A percentile compares a stretch with the other conserved stretches of the same genome.
Conservation (phyloP, 1,140 invertebrate species). For the Pseudobourletiella spinata region DNA sequence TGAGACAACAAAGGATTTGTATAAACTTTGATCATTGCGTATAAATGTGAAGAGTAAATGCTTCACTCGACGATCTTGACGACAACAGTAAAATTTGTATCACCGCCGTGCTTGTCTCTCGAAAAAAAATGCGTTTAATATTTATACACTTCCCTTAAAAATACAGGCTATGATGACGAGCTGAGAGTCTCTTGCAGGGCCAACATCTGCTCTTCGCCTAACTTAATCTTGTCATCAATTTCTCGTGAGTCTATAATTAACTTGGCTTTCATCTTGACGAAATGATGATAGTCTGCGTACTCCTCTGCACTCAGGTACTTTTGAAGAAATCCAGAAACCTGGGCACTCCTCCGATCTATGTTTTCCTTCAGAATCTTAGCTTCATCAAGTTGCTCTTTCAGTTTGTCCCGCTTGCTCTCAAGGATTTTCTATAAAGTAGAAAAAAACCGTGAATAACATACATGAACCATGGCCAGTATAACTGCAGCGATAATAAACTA, state of each 20-base stretch:
- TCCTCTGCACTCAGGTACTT: constrained; percentile 66
- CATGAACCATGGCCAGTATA: too few species aligned
- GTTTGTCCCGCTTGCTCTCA: constrained; percentile 65
- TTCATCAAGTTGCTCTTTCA: constrained; percentile 70
- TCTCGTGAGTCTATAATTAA: constrained; percentile 74
- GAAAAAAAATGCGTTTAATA: not conserved
- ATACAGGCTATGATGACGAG: not conserved
- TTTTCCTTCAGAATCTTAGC: constrained; percentile 72
- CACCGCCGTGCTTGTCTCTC: not conserved
- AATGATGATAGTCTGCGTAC: constrained; percentile 75
- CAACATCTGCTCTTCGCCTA: constrained; percentile 72
- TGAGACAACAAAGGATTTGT: not conserved
- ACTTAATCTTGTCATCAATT: constrained; percentile 75
- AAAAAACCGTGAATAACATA: constrained; percentile 4
- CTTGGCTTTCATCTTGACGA: constrained; percentile 86
- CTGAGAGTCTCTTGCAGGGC: constrained; percentile 59
- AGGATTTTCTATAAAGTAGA: constrained; percentile 57
- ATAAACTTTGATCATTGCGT: constrained; percentile 1
- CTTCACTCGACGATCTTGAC: too few species aligned
- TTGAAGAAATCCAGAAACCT: constrained; percentile 61
- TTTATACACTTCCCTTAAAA: not conserved
- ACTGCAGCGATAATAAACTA: not conserved
- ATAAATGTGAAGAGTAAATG: not conserved
- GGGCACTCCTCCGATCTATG: constrained; percentile 69
- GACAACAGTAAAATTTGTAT: not conserved